Percentiles rank a stretch among this genome's conserved stretches.
Conservation (phyloP, 1,140 invertebrate genomes). For the Lepidurus arcticus region DNA sequence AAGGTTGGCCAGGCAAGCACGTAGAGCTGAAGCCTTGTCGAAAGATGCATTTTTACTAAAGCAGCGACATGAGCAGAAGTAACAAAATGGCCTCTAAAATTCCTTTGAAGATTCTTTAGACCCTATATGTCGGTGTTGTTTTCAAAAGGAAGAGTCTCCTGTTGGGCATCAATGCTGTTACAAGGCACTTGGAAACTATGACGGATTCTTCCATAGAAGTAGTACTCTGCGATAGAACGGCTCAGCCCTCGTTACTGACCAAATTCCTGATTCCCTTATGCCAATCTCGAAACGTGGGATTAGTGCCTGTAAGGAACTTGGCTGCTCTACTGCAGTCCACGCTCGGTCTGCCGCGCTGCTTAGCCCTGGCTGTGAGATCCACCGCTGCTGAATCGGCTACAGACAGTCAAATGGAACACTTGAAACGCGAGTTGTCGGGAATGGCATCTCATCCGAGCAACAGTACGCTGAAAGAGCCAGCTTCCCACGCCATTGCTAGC, state of each 20-base stretch:
- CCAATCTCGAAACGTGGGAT: not conserved
- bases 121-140: not conserved
- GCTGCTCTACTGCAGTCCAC: not conserved
- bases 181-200: slow-evolving; percentile 1
- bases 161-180: not conserved
- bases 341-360: slow-evolving; percentile 20
- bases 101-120: not conserved
- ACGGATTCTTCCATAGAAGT: not conserved
- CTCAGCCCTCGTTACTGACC: slow-evolving; percentile 20
- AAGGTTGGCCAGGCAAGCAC: not conserved
- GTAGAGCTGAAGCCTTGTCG: not conserved
- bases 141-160: not conserved
- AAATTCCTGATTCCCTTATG: slow-evolving; percentile 27
- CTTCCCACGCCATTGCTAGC: not conserved
- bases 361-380: slow-evolving; percentile 20
- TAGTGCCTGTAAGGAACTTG: slow-evolving; percentile 17
- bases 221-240: slow-evolving; percentile 14
- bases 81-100: not conserved
- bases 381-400: not conserved
- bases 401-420: not conserved
- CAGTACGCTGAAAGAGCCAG: not conserved
- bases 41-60: not conserved
- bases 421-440: not conserved
- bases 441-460: not conserved
- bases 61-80: not conserved